Conservation (phyloP, 2,797 vertebrate species). For the Ceryle rudis region DNA sequence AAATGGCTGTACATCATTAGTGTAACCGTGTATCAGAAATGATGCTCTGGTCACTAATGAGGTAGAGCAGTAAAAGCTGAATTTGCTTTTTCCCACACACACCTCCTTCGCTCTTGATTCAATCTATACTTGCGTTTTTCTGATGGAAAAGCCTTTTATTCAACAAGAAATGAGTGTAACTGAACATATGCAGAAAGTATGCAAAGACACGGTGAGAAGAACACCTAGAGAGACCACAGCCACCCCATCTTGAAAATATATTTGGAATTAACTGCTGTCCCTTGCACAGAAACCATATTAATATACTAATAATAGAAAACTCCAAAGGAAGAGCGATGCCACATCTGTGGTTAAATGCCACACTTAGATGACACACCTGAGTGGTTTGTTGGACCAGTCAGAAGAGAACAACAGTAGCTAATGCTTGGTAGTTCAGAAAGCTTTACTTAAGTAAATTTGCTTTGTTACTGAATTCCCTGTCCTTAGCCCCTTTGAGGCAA, state of each 20-base stretch:
- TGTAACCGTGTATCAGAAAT: neutral
- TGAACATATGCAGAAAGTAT: neutral
- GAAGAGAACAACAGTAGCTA: neutral
- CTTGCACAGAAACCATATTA: neutral
- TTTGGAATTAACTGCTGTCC: neutral
- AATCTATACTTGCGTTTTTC: neutral
- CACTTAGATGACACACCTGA: neutral
- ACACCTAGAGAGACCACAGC: neutral
- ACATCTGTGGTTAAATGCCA: neutral
- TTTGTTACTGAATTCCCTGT: neutral
- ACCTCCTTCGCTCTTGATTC: neutral
- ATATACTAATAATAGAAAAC: neutral
- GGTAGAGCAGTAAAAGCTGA: neutral
- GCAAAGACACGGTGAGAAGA: neutral
- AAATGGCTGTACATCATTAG: neutral
- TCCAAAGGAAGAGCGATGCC: neutral
- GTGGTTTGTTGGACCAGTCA: neutral
- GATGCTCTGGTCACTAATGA: neutral
- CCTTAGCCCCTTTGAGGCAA: neutral
- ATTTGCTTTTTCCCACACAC: neutral
- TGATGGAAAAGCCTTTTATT: neutral
- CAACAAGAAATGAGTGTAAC: neutral
- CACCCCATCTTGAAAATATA: neutral
- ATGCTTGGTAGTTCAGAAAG: neutral
- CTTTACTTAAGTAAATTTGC: neutral